Evolutionary conservation across 2,888 invertebrate species (phyloP), one percentile per base, ranked within the genome.

Genomic region (Agrochola litura): DNA sequence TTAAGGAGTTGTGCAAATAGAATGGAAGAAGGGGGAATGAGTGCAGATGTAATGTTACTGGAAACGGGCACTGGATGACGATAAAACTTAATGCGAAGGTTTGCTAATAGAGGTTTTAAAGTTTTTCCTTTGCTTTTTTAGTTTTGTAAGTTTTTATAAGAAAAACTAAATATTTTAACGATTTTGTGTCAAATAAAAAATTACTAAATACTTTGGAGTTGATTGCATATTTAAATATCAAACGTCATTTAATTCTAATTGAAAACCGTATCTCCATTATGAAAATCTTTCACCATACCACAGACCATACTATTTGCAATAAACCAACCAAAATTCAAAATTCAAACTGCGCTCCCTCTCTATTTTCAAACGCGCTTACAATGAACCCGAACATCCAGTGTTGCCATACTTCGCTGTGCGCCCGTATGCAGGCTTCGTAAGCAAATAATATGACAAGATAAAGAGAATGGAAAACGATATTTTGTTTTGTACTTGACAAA

Each of bases 1-100:
- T 96, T 96, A 95, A 95, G 95, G 95, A 96, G 93, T 93, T 94
- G 94, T 91, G 93, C 95, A 96, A 96, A 96, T 94, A 95, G 90
- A 93, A 93, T 89, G 92, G 91, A 93, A 92, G 92, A 92, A 93
- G 94, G 95, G 95, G 92, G 91, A 91, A 79, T 82, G 87, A 82
- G 82, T 85, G 81, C 69, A 83, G 90, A 91, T 89, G 86, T 89
- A 87, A 77, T 76, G 72, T 67, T 83, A 84, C 91, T 91, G 88
- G 92, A 91, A 88, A 81, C 60, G 90, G 77, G 82, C 70, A 69
- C 64, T 64, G 76, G 75, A 67, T 73, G 66, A 37, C 56, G 60
- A 68, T 64, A 58, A 58, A 70, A 66, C 67, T 61, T 49, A 60
- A 73, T 65, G 77, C 49, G 54, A 52, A 60, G 22, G 0, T 65